Evolutionary conservation across 2,797 vertebrate species (phyloP).

Genomic region (Miichthys miiuy): DNA sequence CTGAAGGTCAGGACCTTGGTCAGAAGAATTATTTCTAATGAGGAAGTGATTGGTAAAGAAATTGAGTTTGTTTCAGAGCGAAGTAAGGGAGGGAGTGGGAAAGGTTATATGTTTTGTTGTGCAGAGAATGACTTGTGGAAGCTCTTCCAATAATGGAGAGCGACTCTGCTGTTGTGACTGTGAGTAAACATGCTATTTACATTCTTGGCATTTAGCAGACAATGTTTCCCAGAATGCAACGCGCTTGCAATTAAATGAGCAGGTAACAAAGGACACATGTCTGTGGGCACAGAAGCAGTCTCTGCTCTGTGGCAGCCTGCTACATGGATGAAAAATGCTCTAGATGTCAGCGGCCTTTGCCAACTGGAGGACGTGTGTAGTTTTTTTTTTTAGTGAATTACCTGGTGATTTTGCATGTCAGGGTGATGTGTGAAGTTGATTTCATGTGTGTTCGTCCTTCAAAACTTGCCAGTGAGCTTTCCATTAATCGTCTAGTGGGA

Average conservation of each 20-base stretch:
- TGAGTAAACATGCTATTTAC: slow-evolving; percentile 58
- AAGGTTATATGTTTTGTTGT: slow-evolving; percentile 13
- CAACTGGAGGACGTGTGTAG: not conserved
- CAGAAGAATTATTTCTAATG: slow-evolving; percentile 11
- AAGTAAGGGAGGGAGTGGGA: not conserved
- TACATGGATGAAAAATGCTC: not conserved
- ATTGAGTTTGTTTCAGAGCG: slow-evolving; percentile 16
- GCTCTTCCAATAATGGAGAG: slow-evolving; percentile 21
- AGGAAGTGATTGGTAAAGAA: slow-evolving; percentile 15
- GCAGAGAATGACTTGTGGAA: slow-evolving; percentile 18
- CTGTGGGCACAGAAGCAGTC: slow-evolving; percentile 21
- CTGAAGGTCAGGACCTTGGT: slow-evolving; percentile 14
- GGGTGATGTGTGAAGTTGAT: not conserved
- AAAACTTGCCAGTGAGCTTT: not conserved
- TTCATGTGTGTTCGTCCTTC: not conserved
- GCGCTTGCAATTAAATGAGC: slow-evolving; percentile 43
- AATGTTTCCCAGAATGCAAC: slow-evolving; percentile 34
- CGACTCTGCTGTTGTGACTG: slow-evolving; percentile 22
- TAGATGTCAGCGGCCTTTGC: slow-evolving; percentile 5
- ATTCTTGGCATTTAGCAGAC: slow-evolving; percentile 59
- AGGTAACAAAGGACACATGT: slow-evolving; percentile 39
- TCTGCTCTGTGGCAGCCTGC: not conserved
- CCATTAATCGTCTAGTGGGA: slow-evolving; percentile 8
- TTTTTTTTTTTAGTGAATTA: slow-evolving; percentile 14
- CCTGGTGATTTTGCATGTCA: slow-evolving; percentile 2